phyloP scores from a whole-genome alignment of 1,140 invertebrate species.

The Drosophila ercepeae region DNA sequence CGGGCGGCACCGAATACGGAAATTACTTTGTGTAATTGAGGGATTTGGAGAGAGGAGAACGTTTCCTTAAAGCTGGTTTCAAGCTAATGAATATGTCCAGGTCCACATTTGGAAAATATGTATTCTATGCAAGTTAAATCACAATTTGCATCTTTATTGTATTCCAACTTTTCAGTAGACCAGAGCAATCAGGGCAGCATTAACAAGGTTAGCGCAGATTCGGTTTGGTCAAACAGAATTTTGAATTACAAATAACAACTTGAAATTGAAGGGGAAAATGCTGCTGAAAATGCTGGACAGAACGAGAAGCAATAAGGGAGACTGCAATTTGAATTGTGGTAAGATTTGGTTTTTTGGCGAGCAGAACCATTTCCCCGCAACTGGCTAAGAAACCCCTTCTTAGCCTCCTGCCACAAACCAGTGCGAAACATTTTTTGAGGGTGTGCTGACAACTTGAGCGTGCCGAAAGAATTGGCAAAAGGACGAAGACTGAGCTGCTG shows the following conservation, averaged over 20 bases:
- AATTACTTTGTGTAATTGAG: conserved; percentile 21
- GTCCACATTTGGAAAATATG: background rate
- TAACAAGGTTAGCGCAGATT: conserved; percentile 40
- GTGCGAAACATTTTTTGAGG: conserved; percentile 7
- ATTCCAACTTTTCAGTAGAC: background rate
- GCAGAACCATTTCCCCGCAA: background rate
- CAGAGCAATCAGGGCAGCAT: conserved; percentile 32
- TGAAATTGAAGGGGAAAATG: conserved; percentile 11
- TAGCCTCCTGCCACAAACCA: background rate
- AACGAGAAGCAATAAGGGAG: conserved; percentile 41
- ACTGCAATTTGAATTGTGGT: conserved; percentile 77
- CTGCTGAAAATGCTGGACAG: background rate
- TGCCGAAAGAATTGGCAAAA: conserved; percentile 70
- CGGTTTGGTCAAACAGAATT: conserved; percentile 48
- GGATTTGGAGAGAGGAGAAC: background rate
- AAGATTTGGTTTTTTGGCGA: conserved; percentile 43
- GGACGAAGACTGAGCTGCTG: conserved; percentile 30
- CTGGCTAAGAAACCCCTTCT: background rate
- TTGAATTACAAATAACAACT: conserved; percentile 72
- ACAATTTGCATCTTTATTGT: background rate
- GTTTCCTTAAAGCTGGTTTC: background rate
- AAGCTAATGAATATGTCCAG: background rate
- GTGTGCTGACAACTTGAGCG: conserved; percentile 72
- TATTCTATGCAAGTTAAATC: too few species aligned
- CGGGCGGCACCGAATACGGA: background rate